Evolutionary conservation across 2,113 vertebrate genomes (phyloP).

Genomic region (Nanorana parkeri): DNA sequence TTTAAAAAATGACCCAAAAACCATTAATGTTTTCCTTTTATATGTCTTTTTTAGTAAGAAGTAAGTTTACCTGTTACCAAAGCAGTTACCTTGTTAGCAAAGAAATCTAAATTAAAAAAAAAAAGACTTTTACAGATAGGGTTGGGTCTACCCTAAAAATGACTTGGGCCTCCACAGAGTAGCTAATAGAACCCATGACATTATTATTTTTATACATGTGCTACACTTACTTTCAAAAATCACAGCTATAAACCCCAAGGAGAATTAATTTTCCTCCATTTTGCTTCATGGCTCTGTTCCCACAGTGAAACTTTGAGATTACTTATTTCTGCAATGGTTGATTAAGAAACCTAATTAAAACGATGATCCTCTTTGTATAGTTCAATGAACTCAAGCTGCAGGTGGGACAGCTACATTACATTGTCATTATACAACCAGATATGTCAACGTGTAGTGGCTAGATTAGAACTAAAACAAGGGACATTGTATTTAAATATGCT

Average conservation of each 20-base stretch:
- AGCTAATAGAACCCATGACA: too few relatives aligned
- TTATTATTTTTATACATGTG: too few relatives aligned
- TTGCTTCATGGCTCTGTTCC: slow-evolving; percentile 44
- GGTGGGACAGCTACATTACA: slow-evolving; percentile 38
- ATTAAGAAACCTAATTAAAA: slow-evolving; percentile 56
- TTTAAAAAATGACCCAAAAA: too few relatives aligned
- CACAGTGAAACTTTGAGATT: slow-evolving; percentile 53
- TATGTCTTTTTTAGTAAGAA: too few relatives aligned
- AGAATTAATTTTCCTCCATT: slow-evolving; percentile 53
- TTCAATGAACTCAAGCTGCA: slow-evolving; percentile 40
- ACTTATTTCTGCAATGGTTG: slow-evolving; percentile 52
- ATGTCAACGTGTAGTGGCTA: slow-evolving; percentile 5
- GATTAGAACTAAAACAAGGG: too few relatives aligned
- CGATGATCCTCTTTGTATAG: slow-evolving; percentile 40
- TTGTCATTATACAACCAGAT: background rate
- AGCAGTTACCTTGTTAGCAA: too few relatives aligned
- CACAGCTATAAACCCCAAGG: slow-evolving; percentile 13
- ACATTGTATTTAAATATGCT: background rate
- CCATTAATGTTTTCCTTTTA: too few relatives aligned
- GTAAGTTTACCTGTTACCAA: too few relatives aligned
- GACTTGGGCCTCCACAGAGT: too few relatives aligned
- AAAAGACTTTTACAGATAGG: too few relatives aligned
- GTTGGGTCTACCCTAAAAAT: too few relatives aligned
- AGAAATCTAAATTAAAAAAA: too few relatives aligned
- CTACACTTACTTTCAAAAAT: background rate